Evolutionary conservation across 2,797 vertebrate genomes (phyloP), one percentile per base, ranked within the genome.

Genomic region (Pelochelys cantorii): DNA sequence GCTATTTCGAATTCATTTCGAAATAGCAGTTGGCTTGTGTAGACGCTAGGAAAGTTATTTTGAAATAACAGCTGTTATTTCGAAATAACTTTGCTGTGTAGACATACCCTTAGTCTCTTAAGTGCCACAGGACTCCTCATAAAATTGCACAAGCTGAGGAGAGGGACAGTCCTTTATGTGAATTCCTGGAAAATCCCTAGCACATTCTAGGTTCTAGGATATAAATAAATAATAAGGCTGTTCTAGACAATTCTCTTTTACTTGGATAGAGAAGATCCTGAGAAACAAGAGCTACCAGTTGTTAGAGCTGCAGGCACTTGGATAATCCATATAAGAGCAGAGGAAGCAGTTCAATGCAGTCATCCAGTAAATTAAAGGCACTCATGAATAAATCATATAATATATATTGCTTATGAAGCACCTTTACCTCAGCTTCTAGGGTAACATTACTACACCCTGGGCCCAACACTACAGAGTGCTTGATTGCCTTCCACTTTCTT

Each of bases 321-420:
- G 52, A 34, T 60, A 68, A 83, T 57, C 17, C 54, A 27, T 87
- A 54, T 75, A 83, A 87, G 2, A 90, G 77, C 53, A 55, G 25
- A 80, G 82, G 52, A 29, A 90, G 52, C 14, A 37, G 68, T 74
- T 91, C 59, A 68, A 54, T 80, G 88, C 83, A 78, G 59, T 34
- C 90, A 88, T 48, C 82, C 59, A 5, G 59, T 88, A 79, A 94
- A 91, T n/a, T 18, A 52, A 81, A 89, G 77, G 83, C 83, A 92
- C 83, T 92, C 79, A 83, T 0, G 0, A 23, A 0, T 83, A 48
- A 77, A 77, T 29, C 8, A 83, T 48, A 68, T 42, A 7, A 8
- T n/a, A 85, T 52, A 42, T 1, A 0, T 57, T 85, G 57, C 83
- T 87, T 37, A 31, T 62, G 4, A 1, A 14, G 79, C 79, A 52